A percentile compares a stretch with the other conserved stretches of the same genome.
Conservation (phyloP, 2,888 invertebrate species). For the Escarpia spicata region DNA sequence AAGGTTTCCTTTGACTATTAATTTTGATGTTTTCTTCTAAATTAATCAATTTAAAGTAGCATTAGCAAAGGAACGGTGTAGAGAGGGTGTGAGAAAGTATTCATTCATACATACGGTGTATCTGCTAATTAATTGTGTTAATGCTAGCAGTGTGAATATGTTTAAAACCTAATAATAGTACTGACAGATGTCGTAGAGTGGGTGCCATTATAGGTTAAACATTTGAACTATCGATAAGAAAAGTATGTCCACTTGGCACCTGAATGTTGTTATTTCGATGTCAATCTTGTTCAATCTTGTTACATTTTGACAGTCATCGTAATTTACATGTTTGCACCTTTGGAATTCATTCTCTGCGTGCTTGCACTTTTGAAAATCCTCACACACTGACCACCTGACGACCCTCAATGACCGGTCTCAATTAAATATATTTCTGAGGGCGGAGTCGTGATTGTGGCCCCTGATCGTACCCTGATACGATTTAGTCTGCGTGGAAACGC, state of each 20-base stretch:
- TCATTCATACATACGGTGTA: background rate
- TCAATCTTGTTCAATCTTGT: background rate
- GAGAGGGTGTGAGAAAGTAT: background rate
- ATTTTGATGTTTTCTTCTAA: background rate
- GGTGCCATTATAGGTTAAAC: no score
- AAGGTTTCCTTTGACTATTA: background rate
- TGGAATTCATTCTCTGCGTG: no score
- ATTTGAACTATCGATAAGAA: background rate
- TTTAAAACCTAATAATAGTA: background rate
- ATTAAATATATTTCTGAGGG: background rate
- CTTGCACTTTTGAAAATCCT: background rate
- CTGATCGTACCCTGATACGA: background rate
- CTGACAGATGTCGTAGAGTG: no score
- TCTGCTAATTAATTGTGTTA: background rate
- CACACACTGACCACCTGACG: background rate
- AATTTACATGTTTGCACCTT: background rate
- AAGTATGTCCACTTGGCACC: background rate
- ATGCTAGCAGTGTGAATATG: background rate
- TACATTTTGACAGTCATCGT: background rate
- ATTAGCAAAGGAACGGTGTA: background rate
- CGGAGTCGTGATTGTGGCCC: background rate
- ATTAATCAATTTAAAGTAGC: no score
- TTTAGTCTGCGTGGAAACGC: background rate
- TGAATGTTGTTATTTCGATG: background rate
- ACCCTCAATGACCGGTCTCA: constrained; percentile 1